These are phyloP conservation scores for Papilio elwesi DNA, from an alignment of 2,888 invertebrate species.

Conservation along the genomic window DNA sequence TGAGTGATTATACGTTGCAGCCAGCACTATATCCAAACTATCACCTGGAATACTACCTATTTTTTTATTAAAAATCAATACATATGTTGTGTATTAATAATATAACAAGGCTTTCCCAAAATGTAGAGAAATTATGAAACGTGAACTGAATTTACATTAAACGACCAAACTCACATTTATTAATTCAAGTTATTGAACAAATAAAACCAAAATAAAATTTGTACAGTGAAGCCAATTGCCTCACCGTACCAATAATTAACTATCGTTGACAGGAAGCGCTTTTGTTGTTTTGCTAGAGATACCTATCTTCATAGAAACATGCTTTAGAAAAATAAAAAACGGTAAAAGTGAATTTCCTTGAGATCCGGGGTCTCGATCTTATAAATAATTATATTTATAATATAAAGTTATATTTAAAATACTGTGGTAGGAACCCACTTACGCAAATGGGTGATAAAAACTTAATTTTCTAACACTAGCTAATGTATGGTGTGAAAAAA, in stretches of 20 bases:
- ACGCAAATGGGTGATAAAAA: constrained; percentile 76
- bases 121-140: neutral
- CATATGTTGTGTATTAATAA: neutral
- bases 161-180: too few relatives aligned
- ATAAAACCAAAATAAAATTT: neutral
- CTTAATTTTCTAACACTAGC: constrained; percentile 81
- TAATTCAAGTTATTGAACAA: neutral
- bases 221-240: neutral
- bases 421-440: constrained; percentile 51
- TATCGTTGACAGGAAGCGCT: too few relatives aligned
- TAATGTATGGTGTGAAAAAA: constrained; percentile 85
- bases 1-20: constrained; percentile 87
- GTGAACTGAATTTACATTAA: neutral
- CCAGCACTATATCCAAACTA: constrained; percentile 87
- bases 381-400: neutral
- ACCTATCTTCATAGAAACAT: too few relatives aligned
- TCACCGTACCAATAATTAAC: too few relatives aligned
- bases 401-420: neutral
- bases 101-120: neutral
- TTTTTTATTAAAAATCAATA: neutral
- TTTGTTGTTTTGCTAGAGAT: too few relatives aligned
- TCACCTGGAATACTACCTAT: constrained; percentile 84
- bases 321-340: neutral
- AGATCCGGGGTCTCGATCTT: neutral
- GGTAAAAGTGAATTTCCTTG: neutral